phyloP scores from a whole-genome alignment of 2,888 invertebrate species.

The Diloba caeruleocephala region DNA sequence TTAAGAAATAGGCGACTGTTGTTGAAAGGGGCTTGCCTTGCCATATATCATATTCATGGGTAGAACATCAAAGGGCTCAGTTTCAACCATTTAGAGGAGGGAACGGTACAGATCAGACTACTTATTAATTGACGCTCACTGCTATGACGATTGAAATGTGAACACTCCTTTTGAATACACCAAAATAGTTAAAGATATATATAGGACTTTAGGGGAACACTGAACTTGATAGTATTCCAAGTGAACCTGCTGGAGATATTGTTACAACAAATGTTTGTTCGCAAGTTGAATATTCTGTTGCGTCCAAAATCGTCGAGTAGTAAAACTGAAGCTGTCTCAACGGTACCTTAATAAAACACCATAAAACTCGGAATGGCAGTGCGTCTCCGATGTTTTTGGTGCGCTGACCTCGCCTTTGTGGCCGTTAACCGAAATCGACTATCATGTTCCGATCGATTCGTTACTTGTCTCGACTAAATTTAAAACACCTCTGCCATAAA shows the following conservation, averaged over 20 bases:
- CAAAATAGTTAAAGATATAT: constrained; percentile 58
- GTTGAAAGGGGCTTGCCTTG: constrained; percentile 55
- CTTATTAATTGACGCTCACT: constrained; percentile 72
- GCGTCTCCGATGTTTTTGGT: constrained; percentile 69
- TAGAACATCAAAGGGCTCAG: constrained; percentile 70
- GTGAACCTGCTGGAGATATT: constrained; percentile 19
- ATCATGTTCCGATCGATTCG: constrained; percentile 65
- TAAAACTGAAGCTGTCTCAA: constrained; percentile 72
- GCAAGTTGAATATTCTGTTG: constrained; percentile 33
- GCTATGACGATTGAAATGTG: constrained; percentile 75
- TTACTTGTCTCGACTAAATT: constrained; percentile 49
- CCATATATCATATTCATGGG: constrained; percentile 67
- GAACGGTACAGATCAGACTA: constrained; percentile 54
- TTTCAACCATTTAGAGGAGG: constrained; percentile 60
- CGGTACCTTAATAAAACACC: constrained; percentile 80
- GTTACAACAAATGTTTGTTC: constrained; percentile 37
- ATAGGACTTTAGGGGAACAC: constrained; percentile 55
- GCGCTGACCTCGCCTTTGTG: constrained; percentile 73
- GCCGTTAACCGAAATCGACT: constrained; percentile 72
- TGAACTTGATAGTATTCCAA: constrained; percentile 42
- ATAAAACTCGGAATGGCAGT: constrained; percentile 72
- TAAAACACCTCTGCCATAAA: constrained; percentile 37
- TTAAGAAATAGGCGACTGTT: constrained; percentile 49
- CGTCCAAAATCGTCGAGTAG: constrained; percentile 52
- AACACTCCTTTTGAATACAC: constrained; percentile 62